Evolutionary conservation across 1,140 invertebrate species (phyloP).

Genomic region (Condylostylus longicornis): DNA sequence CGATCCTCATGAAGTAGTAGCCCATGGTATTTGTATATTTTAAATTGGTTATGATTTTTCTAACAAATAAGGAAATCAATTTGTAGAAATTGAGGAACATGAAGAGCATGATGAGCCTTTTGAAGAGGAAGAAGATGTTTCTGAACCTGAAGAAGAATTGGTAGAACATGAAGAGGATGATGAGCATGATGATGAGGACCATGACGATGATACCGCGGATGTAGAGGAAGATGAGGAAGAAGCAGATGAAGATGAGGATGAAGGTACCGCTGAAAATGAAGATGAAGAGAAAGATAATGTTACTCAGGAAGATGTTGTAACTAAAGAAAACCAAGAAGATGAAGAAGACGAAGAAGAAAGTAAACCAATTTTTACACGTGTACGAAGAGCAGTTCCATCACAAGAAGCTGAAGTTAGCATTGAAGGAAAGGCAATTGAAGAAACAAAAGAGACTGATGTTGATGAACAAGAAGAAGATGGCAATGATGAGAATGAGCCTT

Average conservation of each 20-base stretch:
- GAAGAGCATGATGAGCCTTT: conserved; percentile 23
- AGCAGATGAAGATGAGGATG: conserved; percentile 23
- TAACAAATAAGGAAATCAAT: no score
- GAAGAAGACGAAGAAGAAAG: conserved; percentile 22
- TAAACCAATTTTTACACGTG: no score
- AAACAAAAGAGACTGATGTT: conserved; percentile 18
- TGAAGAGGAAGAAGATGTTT: conserved; percentile 24
- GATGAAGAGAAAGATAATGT: conserved; percentile 24
- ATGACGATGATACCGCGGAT: conserved; percentile 20
- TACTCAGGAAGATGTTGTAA: conserved; percentile 22
- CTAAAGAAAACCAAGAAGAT: conserved; percentile 22
- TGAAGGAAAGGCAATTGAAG: conserved; percentile 17
- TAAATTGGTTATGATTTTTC: conserved; percentile 23
- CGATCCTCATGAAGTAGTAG: conserved; percentile 32
- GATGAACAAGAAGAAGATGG: conserved; percentile 9
- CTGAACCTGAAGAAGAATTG: conserved; percentile 19
- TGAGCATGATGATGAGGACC: conserved; percentile 26
- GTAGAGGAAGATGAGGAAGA: conserved; percentile 21
- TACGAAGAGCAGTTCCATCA: conserved; percentile 7
- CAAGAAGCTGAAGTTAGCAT: conserved; percentile 11
- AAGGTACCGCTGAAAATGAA: conserved; percentile 27
- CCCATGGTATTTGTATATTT: no score
- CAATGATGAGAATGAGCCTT: conserved; percentile 19
- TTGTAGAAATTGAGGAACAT: conserved; percentile 19
- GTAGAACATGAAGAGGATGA: conserved; percentile 24